Percentiles rank a stretch among this genome's conserved stretches.
Conservation (phyloP, 1,140 invertebrate species). For the Tetragnatha versicolor region DNA sequence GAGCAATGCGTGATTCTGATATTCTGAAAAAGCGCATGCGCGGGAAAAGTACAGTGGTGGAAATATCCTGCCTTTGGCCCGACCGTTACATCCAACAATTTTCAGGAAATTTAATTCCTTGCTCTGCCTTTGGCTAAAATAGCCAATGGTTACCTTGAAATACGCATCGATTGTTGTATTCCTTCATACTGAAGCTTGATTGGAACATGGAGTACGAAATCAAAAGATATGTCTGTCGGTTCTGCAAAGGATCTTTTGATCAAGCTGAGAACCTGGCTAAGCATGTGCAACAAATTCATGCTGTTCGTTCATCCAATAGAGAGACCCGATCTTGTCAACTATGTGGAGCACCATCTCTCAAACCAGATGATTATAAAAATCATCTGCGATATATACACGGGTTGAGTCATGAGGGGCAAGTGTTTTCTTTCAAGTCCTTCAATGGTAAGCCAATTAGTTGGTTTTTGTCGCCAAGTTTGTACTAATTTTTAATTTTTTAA, state of each 20-base stretch:
- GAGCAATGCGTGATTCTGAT: neutral
- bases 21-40: neutral
- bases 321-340: conserved; percentile 3
- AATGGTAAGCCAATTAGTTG: neutral
- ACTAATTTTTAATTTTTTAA: neutral
- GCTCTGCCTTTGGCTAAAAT: neutral
- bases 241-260: conserved; percentile 18
- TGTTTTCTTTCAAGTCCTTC: conserved; percentile 1
- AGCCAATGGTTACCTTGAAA: neutral
- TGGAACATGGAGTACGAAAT: neutral
- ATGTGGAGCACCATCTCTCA: conserved; percentile 1
- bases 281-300: conserved; percentile 33
- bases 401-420: conserved; percentile 1
- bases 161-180: neutral
- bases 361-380: neutral
- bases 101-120: neutral
- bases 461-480: neutral
- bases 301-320: neutral
- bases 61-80: neutral
- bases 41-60: neutral
- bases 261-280: neutral
- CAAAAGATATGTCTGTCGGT: neutral
- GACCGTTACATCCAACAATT: neutral
- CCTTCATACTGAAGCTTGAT: neutral
- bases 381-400: conserved; percentile 24